phyloP scores from a whole-genome alignment of 2,888 invertebrate species.

The Orthosia gracilis region DNA sequence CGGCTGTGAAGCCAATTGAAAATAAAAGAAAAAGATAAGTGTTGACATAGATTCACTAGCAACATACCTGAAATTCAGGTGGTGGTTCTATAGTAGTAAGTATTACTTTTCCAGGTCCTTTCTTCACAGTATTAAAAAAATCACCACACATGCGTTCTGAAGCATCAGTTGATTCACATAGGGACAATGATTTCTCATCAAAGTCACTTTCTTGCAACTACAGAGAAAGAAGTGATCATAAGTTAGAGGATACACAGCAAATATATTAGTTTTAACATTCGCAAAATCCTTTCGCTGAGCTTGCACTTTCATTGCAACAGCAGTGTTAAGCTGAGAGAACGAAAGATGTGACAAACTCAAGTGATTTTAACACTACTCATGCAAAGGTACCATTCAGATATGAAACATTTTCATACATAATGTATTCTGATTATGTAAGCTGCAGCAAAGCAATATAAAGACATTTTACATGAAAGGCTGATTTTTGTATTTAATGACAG shows the following conservation, averaged over 20 bases:
- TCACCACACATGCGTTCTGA: constrained; percentile 95
- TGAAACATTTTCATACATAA: too few species aligned
- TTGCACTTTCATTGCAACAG: not conserved
- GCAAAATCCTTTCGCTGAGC: constrained; percentile 15
- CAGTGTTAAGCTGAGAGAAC: not conserved
- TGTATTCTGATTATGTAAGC: not conserved
- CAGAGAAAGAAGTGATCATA: constrained; percentile 8
- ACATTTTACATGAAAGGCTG: not conserved
- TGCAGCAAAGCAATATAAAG: not conserved
- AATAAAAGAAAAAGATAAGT: not conserved
- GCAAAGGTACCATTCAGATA: too few species aligned
- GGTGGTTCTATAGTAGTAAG: constrained; percentile 95
- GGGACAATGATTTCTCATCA: constrained; percentile 94
- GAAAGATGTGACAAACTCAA: not conserved
- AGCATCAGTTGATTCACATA: constrained; percentile 94
- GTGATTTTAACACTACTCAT: not conserved
- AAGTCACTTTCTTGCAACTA: constrained; percentile 96
- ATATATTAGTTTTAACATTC: not conserved
- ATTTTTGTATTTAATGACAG: not conserved
- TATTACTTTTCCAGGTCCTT: constrained; percentile 93
- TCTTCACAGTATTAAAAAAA: constrained; percentile 96
- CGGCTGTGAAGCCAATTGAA: too few species aligned
- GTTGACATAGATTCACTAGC: not conserved
- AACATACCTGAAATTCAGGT: constrained; percentile 94
- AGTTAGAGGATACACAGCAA: not conserved